Percentiles rank a stretch among this genome's conserved stretches.
Evolutionary conservation across 2,888 invertebrate genomes (phyloP).

Genomic region (Epirrita christyi): DNA sequence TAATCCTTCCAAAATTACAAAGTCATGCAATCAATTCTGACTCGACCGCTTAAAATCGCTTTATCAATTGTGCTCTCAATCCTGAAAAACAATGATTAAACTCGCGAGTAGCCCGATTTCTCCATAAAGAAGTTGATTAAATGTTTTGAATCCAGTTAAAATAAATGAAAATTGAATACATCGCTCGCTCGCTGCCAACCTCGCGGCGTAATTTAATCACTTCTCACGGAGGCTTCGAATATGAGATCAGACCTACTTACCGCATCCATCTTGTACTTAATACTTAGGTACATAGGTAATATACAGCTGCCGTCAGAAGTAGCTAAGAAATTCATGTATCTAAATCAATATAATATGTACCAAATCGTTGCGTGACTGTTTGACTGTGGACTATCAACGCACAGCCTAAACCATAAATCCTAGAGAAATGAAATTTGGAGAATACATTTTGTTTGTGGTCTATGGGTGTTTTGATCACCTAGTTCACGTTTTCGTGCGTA

Average conservation of each 20-base stretch:
- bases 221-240: conserved; percentile 12
- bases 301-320: not conserved
- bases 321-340: not conserved
- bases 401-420: too few species aligned
- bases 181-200: conserved; percentile 12
- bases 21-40: too few species aligned
- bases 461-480: too few species aligned
- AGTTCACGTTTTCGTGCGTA: not conserved
- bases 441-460: too few species aligned
- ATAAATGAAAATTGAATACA: conserved; percentile 24
- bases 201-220: conserved; percentile 25
- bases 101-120: conserved; percentile 25
- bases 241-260: conserved; percentile 12
- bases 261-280: conserved; percentile 1
- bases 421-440: too few species aligned
- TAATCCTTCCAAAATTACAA: too few species aligned
- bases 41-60: too few species aligned
- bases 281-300: not conserved
- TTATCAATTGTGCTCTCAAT: conserved; percentile 1
- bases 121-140: conserved; percentile 28
- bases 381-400: too few species aligned
- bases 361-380: too few species aligned
- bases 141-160: conserved; percentile 31
- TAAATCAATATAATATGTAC: too few species aligned
- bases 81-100: conserved; percentile 31